phyloP scores from a whole-genome alignment of 2,797 vertebrate species.

The Ciconia nigra region DNA sequence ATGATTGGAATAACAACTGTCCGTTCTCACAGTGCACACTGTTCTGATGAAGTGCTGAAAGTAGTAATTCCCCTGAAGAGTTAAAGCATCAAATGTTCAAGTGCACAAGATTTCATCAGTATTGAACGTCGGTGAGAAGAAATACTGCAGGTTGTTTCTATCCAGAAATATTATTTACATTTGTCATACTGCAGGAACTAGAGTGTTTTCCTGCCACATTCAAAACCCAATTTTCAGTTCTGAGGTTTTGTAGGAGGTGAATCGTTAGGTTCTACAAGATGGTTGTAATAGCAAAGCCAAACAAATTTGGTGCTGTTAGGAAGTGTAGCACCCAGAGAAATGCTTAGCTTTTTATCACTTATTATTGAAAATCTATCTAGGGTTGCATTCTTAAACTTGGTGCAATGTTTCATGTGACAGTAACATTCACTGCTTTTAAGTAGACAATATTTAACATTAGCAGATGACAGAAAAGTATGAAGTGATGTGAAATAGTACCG shows the following conservation, averaged over 20 bases:
- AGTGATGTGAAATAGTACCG: not conserved
- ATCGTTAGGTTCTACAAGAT: not conserved
- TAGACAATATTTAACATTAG: not conserved
- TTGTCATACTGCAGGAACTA: not conserved
- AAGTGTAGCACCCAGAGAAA: not conserved
- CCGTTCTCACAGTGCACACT: not conserved
- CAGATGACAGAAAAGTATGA: not conserved
- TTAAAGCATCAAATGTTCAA: not conserved
- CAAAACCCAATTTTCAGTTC: not conserved
- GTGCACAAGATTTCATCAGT: not conserved
- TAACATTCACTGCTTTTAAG: not conserved
- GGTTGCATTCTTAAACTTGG: not conserved
- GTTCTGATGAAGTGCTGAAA: not conserved
- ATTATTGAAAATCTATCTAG: not conserved
- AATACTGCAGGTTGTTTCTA: not conserved
- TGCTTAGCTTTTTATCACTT: not conserved
- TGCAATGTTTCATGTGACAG: not conserved
- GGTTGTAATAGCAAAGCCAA: not conserved
- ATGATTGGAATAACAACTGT: not conserved
- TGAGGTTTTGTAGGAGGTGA: not conserved
- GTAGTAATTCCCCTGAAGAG: not conserved
- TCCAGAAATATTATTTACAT: not conserved
- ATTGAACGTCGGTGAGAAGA: not conserved
- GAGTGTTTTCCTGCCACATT: not conserved
- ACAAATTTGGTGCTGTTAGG: not conserved